Base-by-base conservation (phyloP, 2,888 invertebrate species). In the Neoscelio sp. region DNA sequence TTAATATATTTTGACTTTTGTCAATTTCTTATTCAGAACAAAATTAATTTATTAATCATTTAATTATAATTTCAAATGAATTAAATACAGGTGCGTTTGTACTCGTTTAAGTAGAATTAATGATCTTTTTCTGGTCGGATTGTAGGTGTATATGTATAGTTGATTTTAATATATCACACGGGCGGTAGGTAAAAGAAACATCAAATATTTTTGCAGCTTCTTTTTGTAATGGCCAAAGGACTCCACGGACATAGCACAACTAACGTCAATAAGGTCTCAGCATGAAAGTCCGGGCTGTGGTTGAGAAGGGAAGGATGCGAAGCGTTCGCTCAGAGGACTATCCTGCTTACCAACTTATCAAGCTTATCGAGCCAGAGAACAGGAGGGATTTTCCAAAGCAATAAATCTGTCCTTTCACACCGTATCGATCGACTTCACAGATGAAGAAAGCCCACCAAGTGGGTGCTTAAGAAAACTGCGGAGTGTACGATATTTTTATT, bases 341-440 rank as follows among this genome's bases (percentile, higher is more conserved):
- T 23, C 60, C 15, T 60, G 70, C 60, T 60, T 70, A 71, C 50
- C 50, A 60, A 62, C 71, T 60, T 71, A 71, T 62, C 71, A 71
- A 62, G 70, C 71, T 62, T 62, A 60, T 71, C 71, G 71, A 52
- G 62, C 44, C 48, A 12, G 33, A 46, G 50, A 60, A 60, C 58
- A 46, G 70, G 23, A 58, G 50, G 71, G 62, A 71, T 71, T 71
- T 71, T 60, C 56, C 50, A 4, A 35, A 62, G 60, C 71, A 71
- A 71, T 71, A 71, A 71, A 71, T 71, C 52, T 70, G 60, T 60
- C 44, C 60, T 70, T 60, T 70, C 50, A 40, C 60, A 26, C 52
- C 18, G 30, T 62, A 71, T 71, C 62, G 70, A 70, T 70, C 70
- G 68, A 50, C 46, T 54, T 44, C 38, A 23, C 56, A 44, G 28